Evolutionary conservation across 2,888 invertebrate species (phyloP), one percentile per base, ranked within the genome.

Genomic region (Lissocephala sabroskyi): DNA sequence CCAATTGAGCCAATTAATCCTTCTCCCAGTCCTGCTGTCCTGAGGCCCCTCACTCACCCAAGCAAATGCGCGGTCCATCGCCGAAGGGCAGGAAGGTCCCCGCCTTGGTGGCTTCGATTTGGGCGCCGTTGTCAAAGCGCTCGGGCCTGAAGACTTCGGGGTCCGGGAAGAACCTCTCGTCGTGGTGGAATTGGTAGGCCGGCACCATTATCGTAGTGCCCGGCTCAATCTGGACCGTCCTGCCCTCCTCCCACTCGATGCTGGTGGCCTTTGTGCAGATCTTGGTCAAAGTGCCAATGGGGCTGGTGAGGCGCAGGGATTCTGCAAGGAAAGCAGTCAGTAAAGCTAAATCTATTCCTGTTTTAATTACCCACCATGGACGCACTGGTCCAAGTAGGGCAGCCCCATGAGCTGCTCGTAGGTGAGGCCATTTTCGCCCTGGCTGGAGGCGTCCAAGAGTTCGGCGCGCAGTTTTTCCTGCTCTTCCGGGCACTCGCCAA

Each of bases 351-450:
- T n/a, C n/a, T n/a, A n/a, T n/a, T n/a, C n/a, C n/a, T n/a, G n/a
- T n/a, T n/a, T n/a, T n/a, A 32, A 18, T n/a, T 2, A 39, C 54
- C 23, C 50, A 81, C 83, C 82, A 45, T 75, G 56, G 1, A 84
- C 36, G 37, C 82, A 81, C 50, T 82, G 80, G 49, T 83, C 82
- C 49, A 84, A 64, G 60, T 82, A 83, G 10, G 75, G 61, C 7
- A 84, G 47, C 1, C 67, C 62, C 9, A 49, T 54, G 3, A 83
- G 52, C 29, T 62, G 62, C 1, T 84, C 83, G 52, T 67, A 81
- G 36, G 47, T 58, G 14, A 82, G 50, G 2, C 29, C 40, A 14
- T 60, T 64, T 40, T 71, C 52, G 16, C 14, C 45, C 3, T 42
- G 41, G 5, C 7, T 23, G 16, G 52, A 16, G 3, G 48, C 55